Evolutionary conservation across 2,113 vertebrate genomes (phyloP), one percentile per base, ranked within the genome.

Genomic region (Xiphias gladius): DNA sequence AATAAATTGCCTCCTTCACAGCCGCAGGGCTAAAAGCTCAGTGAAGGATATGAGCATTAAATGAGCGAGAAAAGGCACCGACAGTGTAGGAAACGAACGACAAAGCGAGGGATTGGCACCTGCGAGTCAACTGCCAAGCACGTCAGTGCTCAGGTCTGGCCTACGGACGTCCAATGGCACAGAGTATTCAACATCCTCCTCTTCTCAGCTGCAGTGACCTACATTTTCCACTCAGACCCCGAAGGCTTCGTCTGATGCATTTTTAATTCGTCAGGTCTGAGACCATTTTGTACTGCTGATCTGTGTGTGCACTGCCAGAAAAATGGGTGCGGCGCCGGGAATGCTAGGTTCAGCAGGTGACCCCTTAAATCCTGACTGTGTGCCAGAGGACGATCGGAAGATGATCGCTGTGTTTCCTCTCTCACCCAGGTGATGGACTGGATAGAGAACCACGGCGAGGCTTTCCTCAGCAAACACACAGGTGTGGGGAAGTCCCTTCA

Each of bases 381-480:
- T 52, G 24, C 14, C 14, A 0, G 1, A 32, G 16, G 43, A 26
- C 41, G 43, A 30, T 54, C 52, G 61, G 19, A 76, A 22, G 39
- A 41, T 58, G 77, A 14, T 76, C 37, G 4, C 4, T 74, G 12
- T 70, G 26, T 61, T 14, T 24, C 11, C 41, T 22, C 32, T 65
- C 46, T 73, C 16, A 0, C 58, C 4, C 80, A 91, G 93, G 91
- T 93, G 74, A 91, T 99, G 94, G 98, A 99, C 90, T 99, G 98
- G 98, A 99, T 99, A 13, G 97, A 99, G 89, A 99, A 99, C 93
- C 98, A 99, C 0, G 98, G 98, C 52, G 98, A 99, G 93, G 98
- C 97, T 14, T 99, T 99, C 84, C 97, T 99, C 86, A 99, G 98
- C 91, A 99, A 99, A 84, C 98, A 99, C 77, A 99, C 98, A 0